Evolutionary conservation across 2,113 vertebrate species (phyloP).

Genomic region (Crocuta crocuta): DNA sequence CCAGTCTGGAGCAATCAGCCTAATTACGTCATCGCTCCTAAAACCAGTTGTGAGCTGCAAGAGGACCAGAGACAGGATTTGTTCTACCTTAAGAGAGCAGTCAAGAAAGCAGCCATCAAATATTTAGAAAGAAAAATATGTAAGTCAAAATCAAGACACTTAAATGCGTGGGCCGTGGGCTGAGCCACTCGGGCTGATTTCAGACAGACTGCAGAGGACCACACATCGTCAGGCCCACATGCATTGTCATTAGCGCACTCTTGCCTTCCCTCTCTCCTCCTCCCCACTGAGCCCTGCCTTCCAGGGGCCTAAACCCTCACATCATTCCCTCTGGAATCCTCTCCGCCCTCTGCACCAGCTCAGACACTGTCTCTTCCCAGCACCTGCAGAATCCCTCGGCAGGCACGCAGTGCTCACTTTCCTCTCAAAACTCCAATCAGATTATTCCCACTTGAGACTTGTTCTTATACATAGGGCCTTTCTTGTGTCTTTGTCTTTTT

Average conservation of each 20-base stretch:
- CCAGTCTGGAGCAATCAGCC: neutral
- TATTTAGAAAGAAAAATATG: neutral
- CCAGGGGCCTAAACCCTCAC: neutral
- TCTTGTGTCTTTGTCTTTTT: neutral
- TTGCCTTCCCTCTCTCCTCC: neutral
- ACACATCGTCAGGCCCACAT: fast-evolving
- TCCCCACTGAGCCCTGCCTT: too few species aligned
- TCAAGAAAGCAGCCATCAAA: neutral
- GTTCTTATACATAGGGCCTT: neutral
- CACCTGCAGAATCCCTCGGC: neutral
- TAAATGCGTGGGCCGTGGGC: neutral
- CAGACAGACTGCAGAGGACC: neutral
- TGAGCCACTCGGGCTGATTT: neutral
- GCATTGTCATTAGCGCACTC: neutral
- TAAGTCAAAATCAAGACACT: neutral
- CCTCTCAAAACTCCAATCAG: neutral
- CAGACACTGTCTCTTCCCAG: neutral
- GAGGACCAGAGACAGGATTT: neutral
- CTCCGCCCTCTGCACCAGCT: neutral
- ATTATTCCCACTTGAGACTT: neutral
- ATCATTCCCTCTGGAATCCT: neutral
- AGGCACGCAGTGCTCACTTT: too few species aligned
- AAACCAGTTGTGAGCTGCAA: neutral
- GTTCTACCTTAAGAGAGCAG: neutral
- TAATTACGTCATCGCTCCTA: constrained; percentile 17